phyloP scores from a whole-genome alignment of 92 coral and sea anemone species.

The Bergia sp. region DNA sequence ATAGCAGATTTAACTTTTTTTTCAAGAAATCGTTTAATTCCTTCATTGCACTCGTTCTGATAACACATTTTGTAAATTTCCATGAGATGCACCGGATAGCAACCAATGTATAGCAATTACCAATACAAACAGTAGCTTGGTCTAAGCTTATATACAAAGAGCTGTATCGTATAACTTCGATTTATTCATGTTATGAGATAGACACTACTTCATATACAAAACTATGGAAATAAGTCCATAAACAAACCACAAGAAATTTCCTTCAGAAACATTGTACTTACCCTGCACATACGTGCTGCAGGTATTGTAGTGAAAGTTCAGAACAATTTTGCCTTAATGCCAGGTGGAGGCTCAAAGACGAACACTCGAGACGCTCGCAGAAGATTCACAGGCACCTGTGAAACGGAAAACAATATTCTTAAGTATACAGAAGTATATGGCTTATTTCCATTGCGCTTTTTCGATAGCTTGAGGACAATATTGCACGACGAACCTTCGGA shows the following conservation, averaged over 20 bases:
- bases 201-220: not conserved
- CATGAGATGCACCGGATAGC: no score
- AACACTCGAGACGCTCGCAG: constrained; percentile 89
- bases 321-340: constrained; percentile 86
- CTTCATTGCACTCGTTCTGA: no score
- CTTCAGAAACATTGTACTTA: constrained; percentile 24
- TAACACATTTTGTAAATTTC: no score
- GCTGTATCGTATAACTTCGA: no score
- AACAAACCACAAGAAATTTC: not conserved
- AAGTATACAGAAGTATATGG: no score
- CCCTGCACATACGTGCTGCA: constrained; percentile 96
- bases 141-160: no score
- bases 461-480: not conserved
- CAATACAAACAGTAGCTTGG: no score
- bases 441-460: not conserved
- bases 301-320: constrained; percentile 93
- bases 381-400: constrained; percentile 87
- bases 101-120: no score
- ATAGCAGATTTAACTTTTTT: not conserved
- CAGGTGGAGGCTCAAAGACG: constrained; percentile 96
- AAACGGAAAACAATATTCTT: not conserved
- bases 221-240: not conserved
- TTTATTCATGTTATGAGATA: no score
- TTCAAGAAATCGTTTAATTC: no score
- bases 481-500: constrained; percentile 73